phyloP scores from a whole-genome alignment of 2,888 invertebrate species.

The Epinotia nisella region DNA sequence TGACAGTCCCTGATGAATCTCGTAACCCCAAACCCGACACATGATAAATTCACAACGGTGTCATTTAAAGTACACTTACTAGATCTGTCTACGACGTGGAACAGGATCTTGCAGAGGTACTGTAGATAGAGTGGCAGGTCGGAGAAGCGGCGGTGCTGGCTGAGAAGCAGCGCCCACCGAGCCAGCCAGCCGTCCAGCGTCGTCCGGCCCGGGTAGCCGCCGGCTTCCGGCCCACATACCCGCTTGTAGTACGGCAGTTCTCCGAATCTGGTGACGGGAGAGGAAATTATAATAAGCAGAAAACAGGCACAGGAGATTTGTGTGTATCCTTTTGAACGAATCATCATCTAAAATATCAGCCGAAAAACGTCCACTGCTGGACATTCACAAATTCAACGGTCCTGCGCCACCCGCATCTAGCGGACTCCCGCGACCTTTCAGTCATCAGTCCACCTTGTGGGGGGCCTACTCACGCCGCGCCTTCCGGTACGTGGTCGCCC shows the following conservation, averaged over 20 bases:
- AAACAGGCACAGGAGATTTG: not conserved
- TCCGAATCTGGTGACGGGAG: slow-evolving; percentile 62
- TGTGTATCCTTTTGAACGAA: no score
- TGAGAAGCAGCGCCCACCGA: slow-evolving; percentile 86
- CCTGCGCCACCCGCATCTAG: no score
- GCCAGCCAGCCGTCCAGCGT: slow-evolving; percentile 89
- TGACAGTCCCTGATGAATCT: no score
- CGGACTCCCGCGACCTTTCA: no score
- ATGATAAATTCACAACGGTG: no score
- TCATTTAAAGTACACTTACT: slow-evolving; percentile 75
- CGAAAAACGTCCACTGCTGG: no score
- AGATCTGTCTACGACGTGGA: slow-evolving; percentile 88
- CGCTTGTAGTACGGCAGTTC: slow-evolving; percentile 78
- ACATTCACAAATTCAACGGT: no score
- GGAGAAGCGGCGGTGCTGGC: slow-evolving; percentile 77
- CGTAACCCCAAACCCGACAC: no score
- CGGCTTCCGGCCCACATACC: slow-evolving; percentile 77
- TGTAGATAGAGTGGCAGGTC: slow-evolving; percentile 90
- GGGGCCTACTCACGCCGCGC: no score
- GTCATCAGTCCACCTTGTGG: no score
- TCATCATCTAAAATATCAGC: no score
- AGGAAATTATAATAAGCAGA: not conserved
- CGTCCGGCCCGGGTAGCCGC: slow-evolving; percentile 77
- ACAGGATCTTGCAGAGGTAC: slow-evolving; percentile 89
- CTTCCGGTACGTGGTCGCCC: no score